A percentile compares a stretch with the other conserved stretches of the same genome.
phyloP scores from a whole-genome alignment of 2,113 vertebrate genomes.

The Etia nguti region DNA sequence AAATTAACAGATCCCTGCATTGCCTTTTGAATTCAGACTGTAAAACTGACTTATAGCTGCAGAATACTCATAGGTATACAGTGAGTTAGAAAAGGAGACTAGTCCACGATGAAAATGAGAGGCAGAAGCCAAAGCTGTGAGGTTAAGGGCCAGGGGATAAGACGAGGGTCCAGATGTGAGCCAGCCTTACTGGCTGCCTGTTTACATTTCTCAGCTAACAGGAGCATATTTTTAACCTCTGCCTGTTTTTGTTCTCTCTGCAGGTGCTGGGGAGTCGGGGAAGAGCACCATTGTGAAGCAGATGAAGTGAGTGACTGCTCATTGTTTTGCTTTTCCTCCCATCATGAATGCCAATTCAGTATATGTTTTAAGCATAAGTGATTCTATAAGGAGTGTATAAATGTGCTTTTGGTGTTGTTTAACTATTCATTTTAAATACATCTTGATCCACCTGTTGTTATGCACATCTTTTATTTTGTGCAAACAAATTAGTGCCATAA shows the following conservation, averaged over 20 bases:
- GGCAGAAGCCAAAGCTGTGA: neutral
- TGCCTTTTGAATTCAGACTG: neutral
- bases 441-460: neutral
- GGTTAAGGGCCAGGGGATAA: neutral
- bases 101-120: neutral
- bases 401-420: neutral
- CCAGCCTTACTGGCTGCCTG: slow-evolving; percentile 33
- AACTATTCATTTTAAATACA: neutral
- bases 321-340: slow-evolving; percentile 55
- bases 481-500: neutral
- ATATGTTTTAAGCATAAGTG: neutral
- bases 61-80: neutral
- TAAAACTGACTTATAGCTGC: neutral
- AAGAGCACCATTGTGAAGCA: slow-evolving; percentile 98
- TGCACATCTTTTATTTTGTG: neutral
- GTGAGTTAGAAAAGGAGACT: neutral
- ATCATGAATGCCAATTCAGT: neutral
- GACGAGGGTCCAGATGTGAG: slow-evolving; percentile 59
- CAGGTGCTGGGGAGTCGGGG: slow-evolving; percentile 93
- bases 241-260: slow-evolving; percentile 67
- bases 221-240: slow-evolving; percentile 69
- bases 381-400: neutral
- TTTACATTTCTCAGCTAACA: slow-evolving; percentile 54
- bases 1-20: neutral
- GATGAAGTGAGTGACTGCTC: slow-evolving; percentile 87